Evolutionary conservation across 2,113 vertebrate genomes (phyloP), one percentile per base, ranked within the genome.

Genomic region (Calidris pugnax): DNA sequence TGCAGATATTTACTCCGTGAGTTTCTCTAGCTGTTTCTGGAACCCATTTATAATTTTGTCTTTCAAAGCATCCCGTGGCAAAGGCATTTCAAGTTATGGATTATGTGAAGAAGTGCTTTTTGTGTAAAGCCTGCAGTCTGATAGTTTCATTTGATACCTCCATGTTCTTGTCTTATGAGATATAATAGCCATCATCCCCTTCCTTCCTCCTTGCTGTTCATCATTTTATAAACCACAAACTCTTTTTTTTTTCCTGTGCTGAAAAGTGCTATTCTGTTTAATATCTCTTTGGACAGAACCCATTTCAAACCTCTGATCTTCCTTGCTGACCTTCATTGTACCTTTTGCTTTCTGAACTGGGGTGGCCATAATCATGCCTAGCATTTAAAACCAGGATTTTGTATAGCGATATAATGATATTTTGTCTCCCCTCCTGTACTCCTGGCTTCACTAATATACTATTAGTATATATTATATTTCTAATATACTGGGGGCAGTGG

Each of bases 91-190:
- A 76, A 69, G 73, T 63, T 87, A 71, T 32, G 37, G 57, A 84
- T 90, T 95, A 62, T 37, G 57, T 71, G 63, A 87, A 95, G 60
- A 82, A 79, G 77, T 85, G 62, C 43, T 63, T 77, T 59, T 66
- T 69, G 33, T 88, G 75, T 85, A 85, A 85, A 89, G 69, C 75
- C 53, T 81, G 30, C 35, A 91, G 69, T 88, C 79, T 85, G 26
- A 80, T 66, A 56, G 68, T 64, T 71, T 80, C 45, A 41, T 50
- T 85, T 85, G 78, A 41, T 88, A 43, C 53, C 57, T 91, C 57
- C 57, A 35, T 67, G 51, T 87, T 95, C 84, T 51, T 41, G 47
- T 76, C 78, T 84, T 83, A 43, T 35, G 48, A 87, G 50, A 64
- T 66, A 66, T 45, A 77, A 77, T 37, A 91, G 39, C 35, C 19